These are phyloP conservation scores for Pteronotus mesoamericanus DNA, from an alignment of 2,797 vertebrate species.

Conservation along the genomic window DNA sequence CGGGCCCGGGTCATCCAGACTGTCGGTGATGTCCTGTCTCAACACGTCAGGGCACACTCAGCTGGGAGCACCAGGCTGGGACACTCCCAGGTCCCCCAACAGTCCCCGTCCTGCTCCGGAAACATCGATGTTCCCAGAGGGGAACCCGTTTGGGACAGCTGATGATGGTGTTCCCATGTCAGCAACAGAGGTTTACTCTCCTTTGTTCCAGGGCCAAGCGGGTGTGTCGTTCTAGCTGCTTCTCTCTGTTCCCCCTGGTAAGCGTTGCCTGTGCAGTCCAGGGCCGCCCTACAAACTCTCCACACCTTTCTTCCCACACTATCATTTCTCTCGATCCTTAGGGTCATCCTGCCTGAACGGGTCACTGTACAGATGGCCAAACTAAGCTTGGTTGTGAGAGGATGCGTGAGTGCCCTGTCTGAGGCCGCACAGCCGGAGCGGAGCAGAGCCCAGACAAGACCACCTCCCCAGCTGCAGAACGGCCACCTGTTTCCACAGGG, in stretches of 20 bases:
- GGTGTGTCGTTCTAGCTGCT: background rate
- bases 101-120: background rate
- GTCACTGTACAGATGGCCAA: background rate
- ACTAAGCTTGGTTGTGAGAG: background rate
- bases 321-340: background rate
- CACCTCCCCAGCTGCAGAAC: rapidly evolving
- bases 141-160: background rate
- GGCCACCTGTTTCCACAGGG: background rate
- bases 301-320: background rate
- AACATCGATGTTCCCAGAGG: background rate
- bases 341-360: background rate
- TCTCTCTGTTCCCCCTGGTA: background rate
- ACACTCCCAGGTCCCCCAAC: background rate
- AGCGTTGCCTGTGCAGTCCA: background rate
- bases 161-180: rapidly evolving
- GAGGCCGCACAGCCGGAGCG: background rate
- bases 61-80: background rate
- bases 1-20: background rate
- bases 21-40: background rate
- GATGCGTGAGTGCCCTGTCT: background rate
- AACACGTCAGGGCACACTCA: background rate
- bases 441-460: background rate
- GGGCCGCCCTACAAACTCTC: background rate
- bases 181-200: background rate
- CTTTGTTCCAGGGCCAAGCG: too few relatives aligned